phyloP scores from a whole-genome alignment of 2,888 invertebrate genomes.

The Caradrina kadenii region DNA sequence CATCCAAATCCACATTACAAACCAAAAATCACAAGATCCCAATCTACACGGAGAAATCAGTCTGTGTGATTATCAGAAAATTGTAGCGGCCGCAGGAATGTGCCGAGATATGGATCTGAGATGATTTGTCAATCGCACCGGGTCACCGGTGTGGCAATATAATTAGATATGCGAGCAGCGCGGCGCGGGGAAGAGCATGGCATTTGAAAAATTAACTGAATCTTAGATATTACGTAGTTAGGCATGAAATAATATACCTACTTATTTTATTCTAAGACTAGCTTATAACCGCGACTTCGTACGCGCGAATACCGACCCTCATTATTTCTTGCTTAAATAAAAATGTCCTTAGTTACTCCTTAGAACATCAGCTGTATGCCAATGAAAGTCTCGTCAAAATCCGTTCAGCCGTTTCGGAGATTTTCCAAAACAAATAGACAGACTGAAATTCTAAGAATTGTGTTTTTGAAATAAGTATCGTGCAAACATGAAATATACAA shows the following conservation, averaged over 20 bases:
- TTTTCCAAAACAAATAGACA: no score
- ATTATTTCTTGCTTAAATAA: no score
- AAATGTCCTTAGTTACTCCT: no score
- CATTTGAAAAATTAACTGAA: slow-evolving; percentile 46
- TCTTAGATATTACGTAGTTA: slow-evolving; percentile 21
- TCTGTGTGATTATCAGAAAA: slow-evolving; percentile 50
- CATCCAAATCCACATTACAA: not conserved
- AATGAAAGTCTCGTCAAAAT: no score
- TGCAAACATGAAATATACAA: no score
- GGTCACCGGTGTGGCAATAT: slow-evolving; percentile 61
- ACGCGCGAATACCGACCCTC: no score
- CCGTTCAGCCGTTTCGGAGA: no score
- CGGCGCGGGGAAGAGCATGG: slow-evolving; percentile 18
- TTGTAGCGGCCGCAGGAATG: slow-evolving; percentile 52
- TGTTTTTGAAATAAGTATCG: no score
- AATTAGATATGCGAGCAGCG: slow-evolving; percentile 28
- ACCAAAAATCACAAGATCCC: slow-evolving; percentile 49
- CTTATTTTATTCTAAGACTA: not conserved
- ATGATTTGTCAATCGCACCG: slow-evolving; percentile 49
- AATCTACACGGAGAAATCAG: slow-evolving; percentile 51
- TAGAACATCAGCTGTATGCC: no score
- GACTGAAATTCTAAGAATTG: no score
- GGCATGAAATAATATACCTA: not conserved
- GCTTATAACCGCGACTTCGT: no score
- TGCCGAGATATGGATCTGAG: slow-evolving; percentile 51